A percentile compares a stretch with the other conserved stretches of the same genome.
Evolutionary conservation across 2,888 invertebrate species (phyloP).

Genomic region (Strigamia transsilvanica): DNA sequence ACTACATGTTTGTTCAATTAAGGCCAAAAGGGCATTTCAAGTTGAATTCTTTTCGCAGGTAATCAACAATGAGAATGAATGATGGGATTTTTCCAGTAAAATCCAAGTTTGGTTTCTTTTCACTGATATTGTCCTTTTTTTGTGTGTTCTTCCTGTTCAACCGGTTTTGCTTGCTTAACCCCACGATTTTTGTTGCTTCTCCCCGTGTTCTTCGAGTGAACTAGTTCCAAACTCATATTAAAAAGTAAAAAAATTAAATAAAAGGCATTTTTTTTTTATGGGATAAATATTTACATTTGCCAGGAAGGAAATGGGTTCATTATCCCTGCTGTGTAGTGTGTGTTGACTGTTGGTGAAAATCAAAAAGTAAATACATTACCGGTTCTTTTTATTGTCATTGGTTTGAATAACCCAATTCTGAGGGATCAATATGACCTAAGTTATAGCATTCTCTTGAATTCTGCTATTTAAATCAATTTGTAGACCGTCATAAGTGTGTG

Average conservation of each 20-base stretch:
- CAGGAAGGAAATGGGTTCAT: slow-evolving; percentile 28
- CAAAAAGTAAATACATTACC: background rate
- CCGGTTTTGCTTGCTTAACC: slow-evolving; percentile 17
- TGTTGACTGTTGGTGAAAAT: background rate
- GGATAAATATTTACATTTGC: slow-evolving; percentile 9
- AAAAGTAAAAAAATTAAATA: background rate
- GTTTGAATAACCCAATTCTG: background rate
- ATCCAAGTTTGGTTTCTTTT: background rate
- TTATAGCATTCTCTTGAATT: no score
- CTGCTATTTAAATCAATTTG: no score
- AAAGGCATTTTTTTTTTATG: background rate
- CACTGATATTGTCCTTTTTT: background rate
- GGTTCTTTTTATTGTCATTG: background rate
- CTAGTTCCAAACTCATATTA: slow-evolving; percentile 22
- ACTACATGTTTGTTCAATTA: background rate
- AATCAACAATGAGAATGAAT: background rate
- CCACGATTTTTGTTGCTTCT: background rate
- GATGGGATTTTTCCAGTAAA: background rate
- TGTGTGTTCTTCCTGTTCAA: slow-evolving; percentile 24
- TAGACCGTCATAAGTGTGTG: background rate
- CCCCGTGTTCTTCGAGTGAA: background rate
- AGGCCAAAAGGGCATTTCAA: slow-evolving; percentile 2
- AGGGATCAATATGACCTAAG: background rate
- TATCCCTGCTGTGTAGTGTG: background rate
- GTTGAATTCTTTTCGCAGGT: background rate